Percentiles rank a stretch among this genome's conserved stretches.
phyloP scores from a whole-genome alignment of 2,888 invertebrate genomes.

The Lumbricus terrestris region DNA sequence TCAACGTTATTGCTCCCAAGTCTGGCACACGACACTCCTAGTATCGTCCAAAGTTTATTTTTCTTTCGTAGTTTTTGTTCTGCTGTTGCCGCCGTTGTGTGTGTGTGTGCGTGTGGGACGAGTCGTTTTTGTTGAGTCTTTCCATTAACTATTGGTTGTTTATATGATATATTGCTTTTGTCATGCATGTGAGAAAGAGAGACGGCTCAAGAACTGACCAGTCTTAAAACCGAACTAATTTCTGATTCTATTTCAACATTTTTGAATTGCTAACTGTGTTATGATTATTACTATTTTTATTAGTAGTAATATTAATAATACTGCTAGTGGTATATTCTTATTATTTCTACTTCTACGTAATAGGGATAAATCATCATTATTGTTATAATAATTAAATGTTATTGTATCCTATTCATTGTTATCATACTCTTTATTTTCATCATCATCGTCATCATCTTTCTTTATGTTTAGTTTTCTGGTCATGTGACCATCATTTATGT shows the following conservation, averaged over 20 bases:
- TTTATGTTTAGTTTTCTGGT: neutral
- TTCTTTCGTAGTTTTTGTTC: neutral
- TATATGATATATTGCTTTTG: no score
- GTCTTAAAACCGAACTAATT: neutral
- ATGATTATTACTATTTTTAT: neutral
- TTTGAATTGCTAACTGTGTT: no score
- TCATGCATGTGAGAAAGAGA: no score
- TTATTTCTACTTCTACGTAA: neutral
- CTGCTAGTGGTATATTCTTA: neutral
- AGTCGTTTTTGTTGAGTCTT: neutral
- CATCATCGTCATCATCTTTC: neutral
- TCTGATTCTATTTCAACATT: neutral
- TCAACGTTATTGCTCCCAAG: neutral
- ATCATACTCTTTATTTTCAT: neutral
- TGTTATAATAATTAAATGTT: no score
- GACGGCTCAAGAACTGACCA: neutral
- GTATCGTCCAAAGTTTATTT: neutral
- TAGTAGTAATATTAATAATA: neutral
- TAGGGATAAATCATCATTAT: no score
- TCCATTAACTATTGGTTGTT: neutral
- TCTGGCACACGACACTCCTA: neutral
- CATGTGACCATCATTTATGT: no score
- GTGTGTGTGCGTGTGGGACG: no score
- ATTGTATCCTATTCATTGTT: no score
- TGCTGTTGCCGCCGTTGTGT: neutral